Evolutionary conservation across 2,113 vertebrate species (phyloP), one percentile per base, ranked within the genome.

Genomic region (Cavia aperea): DNA sequence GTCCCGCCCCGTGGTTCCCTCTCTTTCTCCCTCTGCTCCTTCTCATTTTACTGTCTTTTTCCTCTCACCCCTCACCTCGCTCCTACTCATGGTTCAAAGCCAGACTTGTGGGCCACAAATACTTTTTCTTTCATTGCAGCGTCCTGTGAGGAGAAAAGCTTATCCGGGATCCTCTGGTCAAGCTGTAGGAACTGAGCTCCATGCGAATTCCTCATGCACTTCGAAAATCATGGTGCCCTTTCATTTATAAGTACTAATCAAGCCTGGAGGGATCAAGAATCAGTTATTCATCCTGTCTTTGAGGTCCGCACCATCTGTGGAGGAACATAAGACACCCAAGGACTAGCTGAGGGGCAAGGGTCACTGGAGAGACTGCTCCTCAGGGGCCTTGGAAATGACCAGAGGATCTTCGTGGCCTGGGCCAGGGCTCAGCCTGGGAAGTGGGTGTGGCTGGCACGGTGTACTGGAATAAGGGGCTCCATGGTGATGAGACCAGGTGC

Each of bases 61-160:
- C 58, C 11, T 21, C 4, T 7, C 1, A 8, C 8, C 62, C 26
- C 4, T 58, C 15, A 36, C 3, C 15, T 39, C 5, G 1, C 26
- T 58, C 26, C 31, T 36, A 19, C 4, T 4, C 18, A 4, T 43
- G 21, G 29, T 49, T 88, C 31, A 14, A 46, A 43, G 4, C 6
- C 65, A 60, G 60, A 46, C 5, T 51, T 5, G 23, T 26, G 43
- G 29, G 26, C 21, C 36, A 31, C 18, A 81, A n/a, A 2, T 36
- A 63, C 36, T 7, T 51, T 36, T 7, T 51, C 12, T 65, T 95
- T 58, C 5, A 54, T 36, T 65, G 75, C 72, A 86, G 36, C 43
- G 39, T 62, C 23, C 16, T 31, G 4, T 73, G 26, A 6, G 18
- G 11, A 63, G 31, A 63, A 89, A 66, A 49, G 24, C 7, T n/a